phyloP scores from a whole-genome alignment of 2,797 vertebrate genomes.

The Chiloscyllium punctatum region DNA sequence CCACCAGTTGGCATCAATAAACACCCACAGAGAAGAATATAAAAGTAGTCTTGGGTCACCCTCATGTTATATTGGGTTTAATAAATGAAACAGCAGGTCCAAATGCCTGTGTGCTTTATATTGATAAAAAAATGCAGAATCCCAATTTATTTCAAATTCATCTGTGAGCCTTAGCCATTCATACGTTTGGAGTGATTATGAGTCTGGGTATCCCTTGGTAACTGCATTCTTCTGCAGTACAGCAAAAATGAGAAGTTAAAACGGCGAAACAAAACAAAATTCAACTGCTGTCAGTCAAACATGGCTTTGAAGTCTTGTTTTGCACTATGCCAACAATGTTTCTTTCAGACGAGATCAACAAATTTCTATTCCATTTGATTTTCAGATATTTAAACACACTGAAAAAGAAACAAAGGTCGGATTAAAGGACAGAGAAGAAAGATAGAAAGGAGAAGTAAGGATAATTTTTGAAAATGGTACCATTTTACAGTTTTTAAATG shows the following conservation, averaged over 20 bases:
- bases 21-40: conserved; percentile 39
- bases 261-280: conserved; percentile 58
- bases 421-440: neutral
- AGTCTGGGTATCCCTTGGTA: conserved; percentile 48
- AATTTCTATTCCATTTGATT: neutral
- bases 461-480: neutral
- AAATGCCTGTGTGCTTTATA: conserved; percentile 48
- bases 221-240: conserved; percentile 54
- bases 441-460: neutral
- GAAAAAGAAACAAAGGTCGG: neutral
- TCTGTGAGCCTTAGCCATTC: conserved; percentile 45
- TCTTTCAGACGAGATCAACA: conserved; percentile 52
- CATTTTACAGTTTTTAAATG: neutral
- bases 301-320: conserved; percentile 50
- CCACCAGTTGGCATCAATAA: conserved; percentile 45
- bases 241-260: conserved; percentile 55
- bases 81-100: conserved; percentile 56
- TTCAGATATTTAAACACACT: neutral
- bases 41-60: conserved; percentile 45
- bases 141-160: conserved; percentile 50
- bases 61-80: conserved; percentile 45
- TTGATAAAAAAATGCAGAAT: conserved; percentile 49
- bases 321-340: conserved; percentile 48
- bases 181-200: conserved; percentile 44
- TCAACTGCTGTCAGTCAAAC: conserved; percentile 53